Evolutionary conservation across 2,113 vertebrate species (phyloP).

Genomic region (Laticauda colubrina): DNA sequence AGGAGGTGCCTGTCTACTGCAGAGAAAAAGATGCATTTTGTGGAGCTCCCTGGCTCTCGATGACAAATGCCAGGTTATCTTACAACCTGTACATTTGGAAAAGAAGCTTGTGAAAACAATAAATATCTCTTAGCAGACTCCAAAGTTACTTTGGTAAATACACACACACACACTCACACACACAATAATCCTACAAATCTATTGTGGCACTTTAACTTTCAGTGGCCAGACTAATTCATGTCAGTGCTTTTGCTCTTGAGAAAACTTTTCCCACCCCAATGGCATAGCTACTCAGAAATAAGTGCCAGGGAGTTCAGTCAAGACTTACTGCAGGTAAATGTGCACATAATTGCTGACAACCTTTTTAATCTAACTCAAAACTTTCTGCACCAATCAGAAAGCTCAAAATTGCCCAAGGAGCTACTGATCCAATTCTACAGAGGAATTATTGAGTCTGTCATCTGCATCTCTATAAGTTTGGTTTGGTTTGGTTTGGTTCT

Average conservation of each 20-base stretch:
- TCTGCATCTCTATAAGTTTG: too few species aligned
- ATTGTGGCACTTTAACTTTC: not conserved
- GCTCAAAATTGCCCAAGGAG: too few species aligned
- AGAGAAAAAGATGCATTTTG: not conserved
- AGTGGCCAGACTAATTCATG: not conserved
- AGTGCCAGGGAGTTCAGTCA: not conserved
- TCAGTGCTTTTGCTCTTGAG: not conserved
- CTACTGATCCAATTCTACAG: too few species aligned
- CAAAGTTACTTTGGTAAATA: not conserved
- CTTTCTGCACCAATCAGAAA: too few species aligned
- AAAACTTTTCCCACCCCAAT: not conserved
- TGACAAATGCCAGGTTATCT: not conserved
- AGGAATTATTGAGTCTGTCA: too few species aligned
- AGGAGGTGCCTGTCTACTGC: not conserved
- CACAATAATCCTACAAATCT: not conserved
- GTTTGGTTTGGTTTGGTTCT: too few species aligned
- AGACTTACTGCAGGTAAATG: not conserved
- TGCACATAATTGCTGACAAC: not conserved
- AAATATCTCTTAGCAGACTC: not conserved
- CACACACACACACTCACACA: not conserved
- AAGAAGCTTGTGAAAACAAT: not conserved
- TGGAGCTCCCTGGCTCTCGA: not conserved
- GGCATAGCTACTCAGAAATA: not conserved
- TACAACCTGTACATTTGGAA: constrained; percentile 1
- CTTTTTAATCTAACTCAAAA: not conserved